Conservation (phyloP, 2,888 invertebrate species). For the Galerucella calmariensis region DNA sequence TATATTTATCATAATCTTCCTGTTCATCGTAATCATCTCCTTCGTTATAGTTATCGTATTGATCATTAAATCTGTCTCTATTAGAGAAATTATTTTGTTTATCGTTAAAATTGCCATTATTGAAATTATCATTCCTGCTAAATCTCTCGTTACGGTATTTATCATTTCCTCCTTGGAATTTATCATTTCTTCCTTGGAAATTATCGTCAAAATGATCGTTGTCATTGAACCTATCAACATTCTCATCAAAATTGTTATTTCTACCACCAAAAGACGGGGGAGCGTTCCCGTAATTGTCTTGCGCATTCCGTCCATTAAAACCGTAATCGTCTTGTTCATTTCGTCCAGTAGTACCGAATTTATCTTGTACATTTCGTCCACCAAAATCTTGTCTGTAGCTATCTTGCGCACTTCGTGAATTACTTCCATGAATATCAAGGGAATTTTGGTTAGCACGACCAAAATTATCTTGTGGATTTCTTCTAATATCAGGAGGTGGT, state of each 20-base stretch:
- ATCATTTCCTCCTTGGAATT: too few species aligned
- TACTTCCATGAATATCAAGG: not conserved
- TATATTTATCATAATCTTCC: constrained; percentile 44
- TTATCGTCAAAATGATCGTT: constrained; percentile 36
- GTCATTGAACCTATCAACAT: constrained; percentile 37
- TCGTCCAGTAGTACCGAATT: constrained; percentile 32
- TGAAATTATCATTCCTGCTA: constrained; percentile 23
- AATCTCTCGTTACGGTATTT: constrained; percentile 33
- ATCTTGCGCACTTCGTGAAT: not conserved
- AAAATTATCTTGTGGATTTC: not conserved
- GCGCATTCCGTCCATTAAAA: constrained; percentile 36
- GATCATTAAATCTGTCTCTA: constrained; percentile 17
- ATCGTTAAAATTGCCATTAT: constrained; percentile 14
- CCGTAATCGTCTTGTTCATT: constrained; percentile 39
- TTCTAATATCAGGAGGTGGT: constrained; percentile 18
- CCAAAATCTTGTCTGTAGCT: not conserved
- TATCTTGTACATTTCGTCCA: not conserved
- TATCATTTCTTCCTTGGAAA: constrained; percentile 20
- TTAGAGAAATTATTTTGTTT: constrained; percentile 21
- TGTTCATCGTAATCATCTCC: constrained; percentile 5
- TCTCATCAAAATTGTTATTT: constrained; percentile 30
- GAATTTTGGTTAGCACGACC: not conserved
- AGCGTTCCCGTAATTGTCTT: constrained; percentile 32
- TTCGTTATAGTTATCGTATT: constrained; percentile 14
- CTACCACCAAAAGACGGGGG: constrained; percentile 25